Conservation (phyloP, 2,797 vertebrate genomes). For the Ciconia nigra region DNA sequence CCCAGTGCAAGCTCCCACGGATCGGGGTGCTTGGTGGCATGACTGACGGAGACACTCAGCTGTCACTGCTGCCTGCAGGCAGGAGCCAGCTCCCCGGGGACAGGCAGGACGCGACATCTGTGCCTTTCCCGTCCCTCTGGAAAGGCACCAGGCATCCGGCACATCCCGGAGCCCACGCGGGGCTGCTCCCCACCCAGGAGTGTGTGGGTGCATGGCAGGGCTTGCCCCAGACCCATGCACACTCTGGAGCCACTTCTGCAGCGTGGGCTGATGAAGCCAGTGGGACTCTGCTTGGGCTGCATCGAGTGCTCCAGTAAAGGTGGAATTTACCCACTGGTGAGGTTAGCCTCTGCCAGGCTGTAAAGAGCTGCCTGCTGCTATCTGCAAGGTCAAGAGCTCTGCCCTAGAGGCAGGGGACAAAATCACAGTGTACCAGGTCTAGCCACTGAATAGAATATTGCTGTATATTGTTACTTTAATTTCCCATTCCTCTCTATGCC, state of each 20-base stretch:
- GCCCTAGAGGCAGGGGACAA: background rate
- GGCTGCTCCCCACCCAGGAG: background rate
- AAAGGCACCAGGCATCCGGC: background rate
- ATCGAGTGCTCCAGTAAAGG: background rate
- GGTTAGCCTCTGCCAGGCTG: background rate
- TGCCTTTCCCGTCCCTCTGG: background rate
- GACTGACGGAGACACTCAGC: background rate
- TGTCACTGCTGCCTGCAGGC: background rate
- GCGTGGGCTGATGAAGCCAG: background rate
- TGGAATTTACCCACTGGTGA: rapidly evolving
- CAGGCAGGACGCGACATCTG: rapidly evolving
- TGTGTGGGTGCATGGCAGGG: rapidly evolving
- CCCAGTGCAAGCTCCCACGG: background rate
- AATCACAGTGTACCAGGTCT: background rate
- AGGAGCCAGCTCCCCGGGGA: background rate
- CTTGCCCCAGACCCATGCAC: background rate
- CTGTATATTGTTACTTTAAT: background rate
- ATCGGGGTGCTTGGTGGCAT: background rate
- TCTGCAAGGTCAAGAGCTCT: background rate
- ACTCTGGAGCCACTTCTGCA: background rate
- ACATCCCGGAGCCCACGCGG: rapidly evolving
- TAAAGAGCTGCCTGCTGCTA: background rate
- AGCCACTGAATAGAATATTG: background rate
- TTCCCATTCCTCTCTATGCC: background rate
- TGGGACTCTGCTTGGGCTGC: background rate